Evolutionary conservation across 1,140 invertebrate species (phyloP).

Genomic region (Drosophila ogumai): DNA sequence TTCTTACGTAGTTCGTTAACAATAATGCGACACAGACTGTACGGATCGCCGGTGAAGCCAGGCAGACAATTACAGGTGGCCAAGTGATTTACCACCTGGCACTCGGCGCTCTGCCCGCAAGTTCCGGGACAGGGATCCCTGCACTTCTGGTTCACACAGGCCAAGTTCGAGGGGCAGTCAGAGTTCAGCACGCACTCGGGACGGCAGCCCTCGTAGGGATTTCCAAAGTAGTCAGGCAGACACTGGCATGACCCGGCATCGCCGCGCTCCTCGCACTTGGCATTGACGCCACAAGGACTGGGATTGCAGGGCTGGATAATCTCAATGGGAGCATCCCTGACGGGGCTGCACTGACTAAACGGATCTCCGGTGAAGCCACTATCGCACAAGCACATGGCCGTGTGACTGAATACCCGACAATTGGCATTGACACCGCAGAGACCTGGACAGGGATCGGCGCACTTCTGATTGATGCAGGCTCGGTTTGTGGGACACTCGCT

Average conservation of each 20-base stretch:
- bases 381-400: conserved; percentile 85
- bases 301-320: conserved; percentile 85
- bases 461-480: conserved; percentile 87
- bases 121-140: conserved; percentile 91
- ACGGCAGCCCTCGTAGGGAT: conserved; percentile 90
- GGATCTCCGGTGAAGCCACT: conserved; percentile 87
- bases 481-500: conserved; percentile 93
- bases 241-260: conserved; percentile 90
- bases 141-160: conserved; percentile 92
- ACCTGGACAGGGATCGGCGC: conserved; percentile 85
- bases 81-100: conserved; percentile 90
- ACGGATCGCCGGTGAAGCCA: conserved; percentile 91
- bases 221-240: conserved; percentile 89
- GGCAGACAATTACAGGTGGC: conserved; percentile 89
- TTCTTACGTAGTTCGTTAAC: conserved; percentile 87
- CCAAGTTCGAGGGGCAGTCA: conserved; percentile 89
- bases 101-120: conserved; percentile 90
- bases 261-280: conserved; percentile 89
- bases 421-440: conserved; percentile 71
- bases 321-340: conserved; percentile 86
- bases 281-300: conserved; percentile 90
- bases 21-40: conserved; percentile 81
- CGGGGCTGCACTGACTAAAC: conserved; percentile 86
- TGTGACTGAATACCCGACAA: conserved; percentile 81
- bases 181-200: conserved; percentile 91